phyloP scores from a whole-genome alignment of 2,113 vertebrate genomes.

The Nesospiza acunhae region DNA sequence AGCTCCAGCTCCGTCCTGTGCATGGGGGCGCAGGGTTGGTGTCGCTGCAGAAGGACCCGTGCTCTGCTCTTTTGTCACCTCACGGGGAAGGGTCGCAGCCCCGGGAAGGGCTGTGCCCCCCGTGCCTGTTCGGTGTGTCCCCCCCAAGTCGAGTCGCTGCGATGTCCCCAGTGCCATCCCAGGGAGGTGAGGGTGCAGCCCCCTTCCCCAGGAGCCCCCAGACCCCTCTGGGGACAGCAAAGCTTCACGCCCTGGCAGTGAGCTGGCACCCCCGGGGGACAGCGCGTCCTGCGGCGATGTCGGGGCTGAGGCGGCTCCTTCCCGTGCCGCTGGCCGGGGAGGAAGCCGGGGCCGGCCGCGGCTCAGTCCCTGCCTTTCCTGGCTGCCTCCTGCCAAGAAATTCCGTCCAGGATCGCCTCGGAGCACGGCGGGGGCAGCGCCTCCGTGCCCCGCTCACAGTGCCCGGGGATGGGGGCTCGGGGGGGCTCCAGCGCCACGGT shows the following conservation, averaged over 20 bases:
- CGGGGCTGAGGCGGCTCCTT: not conserved
- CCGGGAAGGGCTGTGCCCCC: accelerated
- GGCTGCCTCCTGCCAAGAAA: not conserved
- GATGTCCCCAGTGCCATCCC: no score
- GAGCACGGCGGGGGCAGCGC: accelerated
- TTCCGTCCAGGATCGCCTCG: accelerated
- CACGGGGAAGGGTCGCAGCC: accelerated
- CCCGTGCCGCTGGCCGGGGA: not conserved
- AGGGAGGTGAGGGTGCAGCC: not conserved
- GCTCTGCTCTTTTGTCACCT: accelerated
- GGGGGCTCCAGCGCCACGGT: accelerated
- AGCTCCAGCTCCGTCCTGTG: accelerated
- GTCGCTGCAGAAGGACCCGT: not conserved
- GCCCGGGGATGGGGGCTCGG: accelerated
- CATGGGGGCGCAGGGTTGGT: not conserved
- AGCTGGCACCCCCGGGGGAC: accelerated
- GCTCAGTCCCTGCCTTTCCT: conserved; percentile 36
- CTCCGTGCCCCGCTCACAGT: not conserved
- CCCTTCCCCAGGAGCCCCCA: not conserved
- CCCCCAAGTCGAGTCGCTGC: not conserved
- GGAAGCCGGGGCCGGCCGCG: not conserved
- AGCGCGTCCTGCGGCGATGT: accelerated
- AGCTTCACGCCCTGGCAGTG: not conserved
- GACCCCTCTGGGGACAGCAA: accelerated
- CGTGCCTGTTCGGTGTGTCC: not conserved